These are phyloP conservation scores for Chauna torquata DNA, from an alignment of 2,113 vertebrate genomes.

Conservation along the genomic window DNA sequence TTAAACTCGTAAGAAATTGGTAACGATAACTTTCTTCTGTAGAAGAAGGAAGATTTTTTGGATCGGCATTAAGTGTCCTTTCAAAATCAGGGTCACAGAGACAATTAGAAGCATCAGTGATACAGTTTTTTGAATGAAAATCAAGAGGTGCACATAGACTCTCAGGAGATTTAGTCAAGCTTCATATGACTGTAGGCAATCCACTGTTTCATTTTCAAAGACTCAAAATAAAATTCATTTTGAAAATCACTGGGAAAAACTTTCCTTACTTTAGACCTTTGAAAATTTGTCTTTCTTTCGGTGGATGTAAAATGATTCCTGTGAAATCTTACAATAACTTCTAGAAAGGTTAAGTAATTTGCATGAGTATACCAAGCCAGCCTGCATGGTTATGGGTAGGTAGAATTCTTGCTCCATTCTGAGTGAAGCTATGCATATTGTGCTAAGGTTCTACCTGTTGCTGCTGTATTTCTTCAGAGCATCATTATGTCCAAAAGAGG, in stretches of 20 bases:
- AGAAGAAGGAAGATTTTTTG: not conserved
- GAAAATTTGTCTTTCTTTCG: not conserved
- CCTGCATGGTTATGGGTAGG: not conserved
- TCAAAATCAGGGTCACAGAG: not conserved
- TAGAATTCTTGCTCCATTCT: not conserved
- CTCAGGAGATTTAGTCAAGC: not conserved
- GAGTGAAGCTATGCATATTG: not conserved
- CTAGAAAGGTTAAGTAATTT: not conserved
- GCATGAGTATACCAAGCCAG: not conserved
- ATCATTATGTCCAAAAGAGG: not conserved
- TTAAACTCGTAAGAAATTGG: not conserved
- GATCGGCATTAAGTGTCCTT: not conserved
- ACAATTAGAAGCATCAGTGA: not conserved
- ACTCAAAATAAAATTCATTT: not conserved
- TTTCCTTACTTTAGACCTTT: not conserved
- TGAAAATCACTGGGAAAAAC: not conserved
- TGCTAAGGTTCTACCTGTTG: not conserved
- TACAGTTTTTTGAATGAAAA: not conserved
- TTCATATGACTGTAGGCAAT: not conserved
- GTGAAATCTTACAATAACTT: not conserved
- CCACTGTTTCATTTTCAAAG: not conserved
- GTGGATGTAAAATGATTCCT: not conserved
- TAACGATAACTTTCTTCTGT: not conserved
- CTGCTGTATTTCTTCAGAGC: fast-evolving
- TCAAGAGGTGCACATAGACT: not conserved